Evolutionary conservation across 2,888 invertebrate species (phyloP).

Genomic region (Tinea trinotella): DNA sequence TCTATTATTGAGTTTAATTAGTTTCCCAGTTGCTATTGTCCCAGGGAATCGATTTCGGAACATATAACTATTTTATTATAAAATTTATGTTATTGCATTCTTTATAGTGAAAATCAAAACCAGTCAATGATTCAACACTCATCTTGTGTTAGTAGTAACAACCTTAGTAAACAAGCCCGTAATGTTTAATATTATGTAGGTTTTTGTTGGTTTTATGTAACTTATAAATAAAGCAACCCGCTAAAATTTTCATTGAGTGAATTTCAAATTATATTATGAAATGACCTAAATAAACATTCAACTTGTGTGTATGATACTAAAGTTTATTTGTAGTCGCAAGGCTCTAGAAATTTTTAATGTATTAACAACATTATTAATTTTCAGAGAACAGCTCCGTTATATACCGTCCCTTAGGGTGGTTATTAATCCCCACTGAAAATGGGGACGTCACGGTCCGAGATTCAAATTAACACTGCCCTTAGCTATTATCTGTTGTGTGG

Average conservation of each 20-base stretch:
- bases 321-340: slow-evolving; percentile 15
- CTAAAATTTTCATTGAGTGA: not conserved
- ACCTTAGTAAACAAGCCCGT: not conserved
- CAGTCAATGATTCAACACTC: too few relatives aligned
- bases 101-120: too few relatives aligned
- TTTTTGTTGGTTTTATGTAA: not conserved
- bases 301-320: not conserved
- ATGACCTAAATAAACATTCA: slow-evolving; percentile 13
- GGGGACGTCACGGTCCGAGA: slow-evolving; percentile 28
- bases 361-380: slow-evolving; percentile 16
- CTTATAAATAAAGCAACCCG: not conserved
- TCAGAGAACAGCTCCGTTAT: slow-evolving; percentile 7
- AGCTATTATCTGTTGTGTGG: slow-evolving; percentile 21
- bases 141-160: too few relatives aligned
- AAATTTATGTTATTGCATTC: too few relatives aligned
- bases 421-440: slow-evolving; percentile 27
- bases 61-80: too few relatives aligned
- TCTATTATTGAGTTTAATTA: too few relatives aligned
- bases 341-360: not conserved
- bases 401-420: slow-evolving; percentile 1
- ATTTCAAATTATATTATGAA: slow-evolving; percentile 7
- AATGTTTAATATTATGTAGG: not conserved
- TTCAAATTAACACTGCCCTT: slow-evolving; percentile 29
- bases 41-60: too few relatives aligned
- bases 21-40: too few relatives aligned